phyloP scores from a whole-genome alignment of 2,113 vertebrate genomes.

The Sander vitreus region DNA sequence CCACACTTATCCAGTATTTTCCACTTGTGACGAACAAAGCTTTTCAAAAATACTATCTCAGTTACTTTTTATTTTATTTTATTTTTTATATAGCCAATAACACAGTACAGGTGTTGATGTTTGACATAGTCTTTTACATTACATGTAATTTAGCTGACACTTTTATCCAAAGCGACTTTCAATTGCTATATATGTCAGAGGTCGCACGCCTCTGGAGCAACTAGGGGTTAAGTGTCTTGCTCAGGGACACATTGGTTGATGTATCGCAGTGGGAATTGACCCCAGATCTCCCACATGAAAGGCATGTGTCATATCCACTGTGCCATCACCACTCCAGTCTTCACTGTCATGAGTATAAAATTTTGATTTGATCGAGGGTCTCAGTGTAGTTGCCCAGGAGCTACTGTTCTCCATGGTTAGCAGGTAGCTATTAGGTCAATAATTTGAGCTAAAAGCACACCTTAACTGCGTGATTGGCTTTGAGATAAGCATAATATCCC shows the following conservation, averaged over 20 bases:
- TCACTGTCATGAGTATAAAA: neutral
- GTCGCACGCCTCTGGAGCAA: too few relatives aligned
- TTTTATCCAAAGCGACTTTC: too few relatives aligned
- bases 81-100: neutral
- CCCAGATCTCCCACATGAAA: too few relatives aligned
- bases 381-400: neutral
- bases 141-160: too few relatives aligned
- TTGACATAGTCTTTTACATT: neutral
- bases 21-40: neutral
- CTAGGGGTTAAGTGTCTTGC: too few relatives aligned
- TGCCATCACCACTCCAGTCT: neutral
- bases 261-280: too few relatives aligned
- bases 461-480: neutral
- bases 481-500: neutral
- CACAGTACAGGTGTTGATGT: neutral
- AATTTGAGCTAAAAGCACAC: neutral
- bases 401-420: neutral
- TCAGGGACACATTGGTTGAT: too few relatives aligned
- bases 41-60: neutral
- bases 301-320: too few relatives aligned
- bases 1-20: conserved; percentile 9
- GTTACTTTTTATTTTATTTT: neutral
- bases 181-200: too few relatives aligned
- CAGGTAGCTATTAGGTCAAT: neutral
- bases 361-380: neutral